Evolutionary conservation across 2,797 vertebrate species (phyloP), one percentile per base, ranked within the genome.

Genomic region (Myotis findleyi): DNA sequence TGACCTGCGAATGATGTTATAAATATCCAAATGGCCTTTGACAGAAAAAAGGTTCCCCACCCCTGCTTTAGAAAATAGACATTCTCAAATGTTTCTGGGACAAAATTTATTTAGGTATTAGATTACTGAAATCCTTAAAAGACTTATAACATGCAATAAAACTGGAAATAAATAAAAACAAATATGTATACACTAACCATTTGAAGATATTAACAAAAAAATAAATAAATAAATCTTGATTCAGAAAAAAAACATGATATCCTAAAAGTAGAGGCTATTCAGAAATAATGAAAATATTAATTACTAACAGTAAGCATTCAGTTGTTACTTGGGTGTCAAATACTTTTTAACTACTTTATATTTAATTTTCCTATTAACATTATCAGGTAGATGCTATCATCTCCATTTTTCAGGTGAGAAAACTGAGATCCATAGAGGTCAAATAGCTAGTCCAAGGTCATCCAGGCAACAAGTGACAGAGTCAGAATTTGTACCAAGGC

Each of bases 261-360:
- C 25, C 10, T 79, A 11, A 62, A 33, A 7, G 72, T 82, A 87
- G 44, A 87, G 30, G 79, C 20, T 71, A n/a, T 71, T 91, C 25
- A 84, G 49, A 93, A 89, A 73, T 75, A 75, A 83, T 59, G 25
- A 85, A 92, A 95, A 75, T 41, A 71, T 57, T 49, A 94, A 47
- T 62, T 41, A 76, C 41, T 81, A 89, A 51, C n/a, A 69, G 38
- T 47, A 77, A 86, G 21, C n/a, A 72, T 87, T 81, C 17, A 33
- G 6, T 69, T 86, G 0, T 89, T 86, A 49, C 6, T 55, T 84
- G 11, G 41, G 4, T 64, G 20, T 66, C 75, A 89, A 87, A 94
- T 11, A 53, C 36, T 53, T 21, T 95, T 53, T n/a, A 59, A 66
- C 53, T 86, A 59, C n/a, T 71, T 76, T 55, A 55, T 5, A 8